Conservation (phyloP, 2,113 vertebrate genomes). For the Elephantulus edwardii region DNA sequence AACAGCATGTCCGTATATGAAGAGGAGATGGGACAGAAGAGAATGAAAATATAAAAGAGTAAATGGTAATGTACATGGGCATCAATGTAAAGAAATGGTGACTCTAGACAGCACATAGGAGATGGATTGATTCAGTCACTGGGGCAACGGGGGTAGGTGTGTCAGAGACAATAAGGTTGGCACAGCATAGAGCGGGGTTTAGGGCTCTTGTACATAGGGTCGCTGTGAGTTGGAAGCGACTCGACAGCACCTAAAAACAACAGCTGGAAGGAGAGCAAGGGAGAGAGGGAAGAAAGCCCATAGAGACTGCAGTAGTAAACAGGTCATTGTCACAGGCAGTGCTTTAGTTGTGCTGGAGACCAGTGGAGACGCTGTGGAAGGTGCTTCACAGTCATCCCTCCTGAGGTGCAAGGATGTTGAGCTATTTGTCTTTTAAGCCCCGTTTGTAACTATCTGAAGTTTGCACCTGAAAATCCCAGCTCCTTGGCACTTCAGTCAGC, state of each 20-base stretch:
- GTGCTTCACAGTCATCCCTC: background rate
- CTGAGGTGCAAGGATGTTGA: background rate
- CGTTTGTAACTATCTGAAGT: background rate
- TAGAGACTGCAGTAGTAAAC: accelerated
- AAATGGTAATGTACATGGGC: background rate
- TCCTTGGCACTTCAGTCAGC: background rate
- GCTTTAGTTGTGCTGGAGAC: background rate
- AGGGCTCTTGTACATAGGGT: background rate
- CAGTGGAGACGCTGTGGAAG: background rate
- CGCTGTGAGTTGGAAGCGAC: background rate
- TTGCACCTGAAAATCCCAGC: background rate
- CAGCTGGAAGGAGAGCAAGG: background rate
- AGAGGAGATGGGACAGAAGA: background rate
- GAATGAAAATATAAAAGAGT: background rate
- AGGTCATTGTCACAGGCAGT: background rate
- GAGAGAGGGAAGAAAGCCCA: background rate
- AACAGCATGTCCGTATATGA: background rate
- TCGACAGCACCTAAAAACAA: too few species aligned
- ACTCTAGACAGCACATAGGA: background rate
- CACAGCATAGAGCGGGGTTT: too few species aligned
- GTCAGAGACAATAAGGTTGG: too few species aligned
- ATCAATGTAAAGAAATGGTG: background rate
- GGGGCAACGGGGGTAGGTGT: too few species aligned
- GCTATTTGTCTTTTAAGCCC: background rate
- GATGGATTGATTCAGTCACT: background rate